Base-by-base conservation (phyloP, 1,140 invertebrate genomes). In the Sweltsa coloradensis region DNA sequence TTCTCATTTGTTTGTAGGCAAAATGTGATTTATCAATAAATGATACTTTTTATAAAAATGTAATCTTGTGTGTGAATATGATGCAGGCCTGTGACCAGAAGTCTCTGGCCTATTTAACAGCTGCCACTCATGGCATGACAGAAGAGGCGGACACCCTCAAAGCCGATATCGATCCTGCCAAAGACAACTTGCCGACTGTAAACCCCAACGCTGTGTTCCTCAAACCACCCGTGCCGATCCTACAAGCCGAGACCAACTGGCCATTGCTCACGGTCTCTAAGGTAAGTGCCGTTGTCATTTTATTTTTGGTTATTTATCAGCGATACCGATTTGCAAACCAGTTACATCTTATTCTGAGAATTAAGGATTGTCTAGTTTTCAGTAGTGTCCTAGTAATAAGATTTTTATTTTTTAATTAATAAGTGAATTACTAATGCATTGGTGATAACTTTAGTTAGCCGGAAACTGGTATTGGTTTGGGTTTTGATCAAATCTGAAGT, bases 201-300 rank as follows among this genome's bases (percentile, higher is more conserved):
- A 80, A 85, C 58, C 78, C 81, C 0, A 74, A 80, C 56, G 90
- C 92, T 0, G 69, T 75, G 44, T 73, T 95, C 29, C 69, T 99
- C 2, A 71, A 81, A 48, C 93, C 96, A 0, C 88, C 91, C 0
- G 73, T 86, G 19, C 95, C 96, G 0, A 81, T 97, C 26, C 79
- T 80, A 41, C 82, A 84, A 56, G 81, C 83, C 2, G 89, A 95
- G 63, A 81, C 79, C 34, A 98, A 99, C 62, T 99, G 97, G 97
- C 96, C 97, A 0, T 65, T 97, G 9, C 66, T 99, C 1, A 94
- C 92, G 2, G 84, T 96, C 3, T 89, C 87, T 0, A 75, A 75
- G 57, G 62, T 62, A 53, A 14, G 37, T 23, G 26, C 31, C 6
- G n/a, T 31, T 9, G 9, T 24, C 1, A 42, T 26, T n/a, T 26